A percentile compares a stretch with the other conserved stretches of the same genome.
phyloP scores from a whole-genome alignment of 2,113 vertebrate genomes.

The Osmerus mordax region DNA sequence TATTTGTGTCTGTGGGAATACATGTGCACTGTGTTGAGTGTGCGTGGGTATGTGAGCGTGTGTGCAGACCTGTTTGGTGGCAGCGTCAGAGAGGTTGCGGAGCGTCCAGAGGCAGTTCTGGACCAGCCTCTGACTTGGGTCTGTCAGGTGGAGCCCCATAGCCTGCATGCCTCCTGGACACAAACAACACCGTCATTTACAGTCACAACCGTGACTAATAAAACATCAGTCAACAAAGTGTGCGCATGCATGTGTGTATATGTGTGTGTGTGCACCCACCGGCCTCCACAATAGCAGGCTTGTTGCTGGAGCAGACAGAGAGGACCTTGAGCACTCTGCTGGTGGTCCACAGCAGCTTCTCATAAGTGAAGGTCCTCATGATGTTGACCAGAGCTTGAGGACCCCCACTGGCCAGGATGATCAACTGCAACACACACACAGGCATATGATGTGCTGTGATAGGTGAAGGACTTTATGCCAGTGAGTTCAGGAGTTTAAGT shows the following conservation, averaged over 20 bases:
- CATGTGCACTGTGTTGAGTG: constrained; percentile 23
- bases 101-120: constrained; percentile 99
- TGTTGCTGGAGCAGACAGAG: constrained; percentile 98
- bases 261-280: constrained; percentile 72
- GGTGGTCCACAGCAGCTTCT: constrained; percentile 98
- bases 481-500: neutral
- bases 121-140: constrained; percentile 95
- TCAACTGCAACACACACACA: constrained; percentile 74
- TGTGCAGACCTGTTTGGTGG: constrained; percentile 89
- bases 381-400: constrained; percentile 98
- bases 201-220: neutral
- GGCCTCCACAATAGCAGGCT: constrained; percentile 97
- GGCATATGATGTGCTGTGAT: neutral
- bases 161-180: constrained; percentile 95
- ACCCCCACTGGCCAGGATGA: constrained; percentile 96
- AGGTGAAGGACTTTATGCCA: neutral
- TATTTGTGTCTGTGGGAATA: constrained; percentile 82
- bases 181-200: constrained; percentile 1
- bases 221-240: no score
- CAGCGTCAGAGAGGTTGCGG: constrained; percentile 96
- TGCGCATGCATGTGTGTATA: neutral
- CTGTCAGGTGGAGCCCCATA: constrained; percentile 94
- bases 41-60: neutral
- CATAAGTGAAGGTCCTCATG: constrained; percentile 98
- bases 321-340: constrained; percentile 98